A percentile compares a stretch with the other conserved stretches of the same genome.
phyloP scores from a whole-genome alignment of 2,888 invertebrate species.

The Ceramica pisi region DNA sequence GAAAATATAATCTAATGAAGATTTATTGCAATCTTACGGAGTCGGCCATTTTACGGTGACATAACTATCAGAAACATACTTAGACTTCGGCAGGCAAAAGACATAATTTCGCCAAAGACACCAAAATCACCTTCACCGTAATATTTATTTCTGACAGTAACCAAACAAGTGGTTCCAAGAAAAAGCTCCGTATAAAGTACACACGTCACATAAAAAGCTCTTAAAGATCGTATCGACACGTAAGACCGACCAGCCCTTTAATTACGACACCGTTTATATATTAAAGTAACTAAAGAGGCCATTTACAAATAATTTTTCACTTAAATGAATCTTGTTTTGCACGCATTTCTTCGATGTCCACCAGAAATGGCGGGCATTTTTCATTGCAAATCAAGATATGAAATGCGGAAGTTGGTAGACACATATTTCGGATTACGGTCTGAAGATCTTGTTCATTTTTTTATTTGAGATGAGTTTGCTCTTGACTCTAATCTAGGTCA shows the following conservation, averaged over 20 bases:
- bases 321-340: constrained; percentile 1
- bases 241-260: constrained; percentile 39
- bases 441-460: not conserved
- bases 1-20: too few species aligned
- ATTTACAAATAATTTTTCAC: constrained; percentile 21
- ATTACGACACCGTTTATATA: constrained; percentile 35
- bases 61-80: too few species aligned
- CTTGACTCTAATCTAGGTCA: too few species aligned
- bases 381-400: constrained; percentile 30
- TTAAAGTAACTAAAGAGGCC: not conserved
- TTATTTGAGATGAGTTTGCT: too few species aligned
- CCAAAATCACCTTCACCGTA: not conserved
- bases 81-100: too few species aligned
- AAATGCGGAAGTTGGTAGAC: constrained; percentile 14
- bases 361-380: constrained; percentile 12
- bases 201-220: constrained; percentile 13
- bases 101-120: not conserved
- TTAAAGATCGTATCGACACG: constrained; percentile 43
- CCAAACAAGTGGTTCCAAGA: constrained; percentile 27
- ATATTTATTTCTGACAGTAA: constrained; percentile 4
- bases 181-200: constrained; percentile 15
- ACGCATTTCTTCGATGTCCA: constrained; percentile 9
- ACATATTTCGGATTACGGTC: not conserved
- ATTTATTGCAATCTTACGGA: too few species aligned
- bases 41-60: too few species aligned